Percentiles rank a stretch among this genome's conserved stretches.
These are phyloP conservation scores for Prionailurus viverrinus DNA, from an alignment of 2,113 vertebrate species.

Conservation along the genomic window DNA sequence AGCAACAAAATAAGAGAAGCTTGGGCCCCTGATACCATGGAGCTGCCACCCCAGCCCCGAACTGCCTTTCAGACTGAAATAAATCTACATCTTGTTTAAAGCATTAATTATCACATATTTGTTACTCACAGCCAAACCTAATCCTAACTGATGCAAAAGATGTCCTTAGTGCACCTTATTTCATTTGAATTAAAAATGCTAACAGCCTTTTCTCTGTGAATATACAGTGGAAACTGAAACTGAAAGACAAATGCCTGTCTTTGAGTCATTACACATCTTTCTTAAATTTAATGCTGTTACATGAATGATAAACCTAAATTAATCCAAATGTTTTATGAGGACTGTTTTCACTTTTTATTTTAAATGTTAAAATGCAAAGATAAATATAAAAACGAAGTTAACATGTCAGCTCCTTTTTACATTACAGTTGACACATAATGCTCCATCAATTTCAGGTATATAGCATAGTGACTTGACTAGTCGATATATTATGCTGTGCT, in stretches of 20 bases:
- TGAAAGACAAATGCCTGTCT: slow-evolving; percentile 47
- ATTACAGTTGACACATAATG: background rate
- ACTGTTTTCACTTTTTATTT: slow-evolving; percentile 70
- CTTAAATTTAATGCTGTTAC: slow-evolving; percentile 66
- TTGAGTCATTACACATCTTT: slow-evolving; percentile 60
- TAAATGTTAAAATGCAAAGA: slow-evolving; percentile 76
- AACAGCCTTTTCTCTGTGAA: slow-evolving; percentile 42
- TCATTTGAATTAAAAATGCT: slow-evolving; percentile 52
- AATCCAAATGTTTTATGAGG: slow-evolving; percentile 60
- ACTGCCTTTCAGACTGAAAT: background rate
- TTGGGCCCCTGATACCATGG: background rate
- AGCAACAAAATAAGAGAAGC: background rate
- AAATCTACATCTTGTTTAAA: slow-evolving; percentile 19
- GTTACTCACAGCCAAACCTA: slow-evolving; percentile 3
- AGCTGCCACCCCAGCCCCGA: background rate
- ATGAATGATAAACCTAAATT: slow-evolving; percentile 78
- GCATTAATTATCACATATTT: slow-evolving; percentile 36
- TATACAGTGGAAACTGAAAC: background rate
- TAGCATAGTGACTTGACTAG: background rate
- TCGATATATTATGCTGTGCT: background rate
- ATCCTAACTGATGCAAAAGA: background rate
- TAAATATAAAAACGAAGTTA: slow-evolving; percentile 79
- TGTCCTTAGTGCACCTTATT: slow-evolving; percentile 42
- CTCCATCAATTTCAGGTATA: background rate
- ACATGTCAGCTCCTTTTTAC: background rate